phyloP scores from a whole-genome alignment of 2,888 invertebrate genomes.

The Parelbella ahira region DNA sequence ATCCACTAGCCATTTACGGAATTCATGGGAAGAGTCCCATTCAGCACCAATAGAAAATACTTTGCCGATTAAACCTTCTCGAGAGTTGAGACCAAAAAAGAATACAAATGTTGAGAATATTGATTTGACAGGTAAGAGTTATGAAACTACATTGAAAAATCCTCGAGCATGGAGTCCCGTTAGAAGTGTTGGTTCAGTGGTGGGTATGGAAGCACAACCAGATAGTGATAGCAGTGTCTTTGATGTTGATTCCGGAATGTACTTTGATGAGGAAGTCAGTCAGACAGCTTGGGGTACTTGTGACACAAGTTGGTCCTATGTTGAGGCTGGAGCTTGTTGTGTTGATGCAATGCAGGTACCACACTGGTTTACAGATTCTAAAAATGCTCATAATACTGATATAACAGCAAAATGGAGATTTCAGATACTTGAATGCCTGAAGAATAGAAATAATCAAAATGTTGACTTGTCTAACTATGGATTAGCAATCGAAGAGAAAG shows the following conservation, averaged over 20 bases:
- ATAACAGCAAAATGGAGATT: conserved; percentile 87
- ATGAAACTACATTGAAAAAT: conserved; percentile 87
- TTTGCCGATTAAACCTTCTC: conserved; percentile 75
- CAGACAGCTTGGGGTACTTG: conserved; percentile 89
- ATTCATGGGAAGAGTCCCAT: conserved; percentile 86
- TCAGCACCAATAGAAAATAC: conserved; percentile 88
- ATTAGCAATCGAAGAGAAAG: conserved; percentile 90
- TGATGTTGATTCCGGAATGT: conserved; percentile 89
- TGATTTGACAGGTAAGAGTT: conserved; percentile 83
- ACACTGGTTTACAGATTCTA: conserved; percentile 87
- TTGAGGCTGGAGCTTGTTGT: conserved; percentile 89
- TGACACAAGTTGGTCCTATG: conserved; percentile 90
- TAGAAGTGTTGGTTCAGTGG: conserved; percentile 91
- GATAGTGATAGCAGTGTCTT: conserved; percentile 91
- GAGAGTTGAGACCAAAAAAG: conserved; percentile 53
- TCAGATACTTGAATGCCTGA: conserved; percentile 85
- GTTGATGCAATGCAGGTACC: conserved; percentile 87
- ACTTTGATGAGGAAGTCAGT: conserved; percentile 88
- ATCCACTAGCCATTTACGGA: conserved; percentile 75
- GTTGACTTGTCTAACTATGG: conserved; percentile 83
- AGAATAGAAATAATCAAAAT: conserved; percentile 75
- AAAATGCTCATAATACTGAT: conserved; percentile 82
- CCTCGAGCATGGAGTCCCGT: conserved; percentile 93
- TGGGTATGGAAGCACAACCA: conserved; percentile 92
- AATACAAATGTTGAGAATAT: conserved; percentile 62